Evolutionary conservation across 1,140 invertebrate species (phyloP).

Genomic region (Centruroides vittatus): DNA sequence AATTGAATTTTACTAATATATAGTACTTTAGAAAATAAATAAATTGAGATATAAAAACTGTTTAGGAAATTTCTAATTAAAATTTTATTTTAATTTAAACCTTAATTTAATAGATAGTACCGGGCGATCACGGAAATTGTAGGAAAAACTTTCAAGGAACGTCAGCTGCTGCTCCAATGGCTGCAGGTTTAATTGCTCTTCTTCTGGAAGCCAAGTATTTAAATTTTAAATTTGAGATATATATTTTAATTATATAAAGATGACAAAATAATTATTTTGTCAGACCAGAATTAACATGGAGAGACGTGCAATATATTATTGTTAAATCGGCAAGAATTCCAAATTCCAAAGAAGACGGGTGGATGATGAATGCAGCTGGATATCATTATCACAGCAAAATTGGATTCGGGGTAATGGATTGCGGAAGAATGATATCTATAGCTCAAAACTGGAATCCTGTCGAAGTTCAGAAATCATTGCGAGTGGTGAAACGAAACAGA

Average conservation of each 20-base stretch:
- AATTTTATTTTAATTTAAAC: too few species aligned
- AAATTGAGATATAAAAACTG: too few species aligned
- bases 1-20: too few species aligned
- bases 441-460: slow-evolving; percentile 85
- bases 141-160: slow-evolving; percentile 31
- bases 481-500: slow-evolving; percentile 26
- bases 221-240: neutral
- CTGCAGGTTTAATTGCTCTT: slow-evolving; percentile 40
- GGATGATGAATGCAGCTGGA: slow-evolving; percentile 55
- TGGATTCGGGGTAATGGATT: slow-evolving; percentile 97
- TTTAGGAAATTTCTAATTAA: too few species aligned
- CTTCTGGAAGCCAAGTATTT: slow-evolving; percentile 41
- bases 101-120: slow-evolving; percentile 19
- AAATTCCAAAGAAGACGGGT: slow-evolving; percentile 42
- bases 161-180: slow-evolving; percentile 41
- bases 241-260: too few species aligned
- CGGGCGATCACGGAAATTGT: slow-evolving; percentile 21
- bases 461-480: slow-evolving; percentile 80
- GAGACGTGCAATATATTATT: slow-evolving; percentile 39
- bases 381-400: slow-evolving; percentile 59
- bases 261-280: neutral
- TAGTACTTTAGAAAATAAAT: too few species aligned
- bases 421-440: slow-evolving; percentile 71
- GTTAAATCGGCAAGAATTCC: slow-evolving; percentile 33
- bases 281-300: slow-evolving; percentile 32